These are phyloP conservation scores for Eucidaris tribuloides DNA, from an alignment of 35 echinoderm and acorn worm species.

Conservation along the genomic window DNA sequence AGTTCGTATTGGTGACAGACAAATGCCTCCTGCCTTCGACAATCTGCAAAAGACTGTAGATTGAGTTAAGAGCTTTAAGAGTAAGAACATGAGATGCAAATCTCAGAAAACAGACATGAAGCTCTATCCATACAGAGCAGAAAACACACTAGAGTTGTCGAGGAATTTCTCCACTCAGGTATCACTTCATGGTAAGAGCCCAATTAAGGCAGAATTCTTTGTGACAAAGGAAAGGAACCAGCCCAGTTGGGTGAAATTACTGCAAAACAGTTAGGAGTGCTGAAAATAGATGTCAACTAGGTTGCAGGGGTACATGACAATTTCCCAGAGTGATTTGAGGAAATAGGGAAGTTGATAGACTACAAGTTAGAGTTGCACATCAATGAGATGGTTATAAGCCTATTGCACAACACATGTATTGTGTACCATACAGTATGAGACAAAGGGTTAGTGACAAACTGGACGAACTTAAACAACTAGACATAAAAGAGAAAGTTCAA, in stretches of 20 bases:
- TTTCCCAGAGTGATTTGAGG: constrained; percentile 33
- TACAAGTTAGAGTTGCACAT: constrained; percentile 51
- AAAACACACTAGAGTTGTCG: constrained; percentile 45
- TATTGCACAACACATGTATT: constrained; percentile 56
- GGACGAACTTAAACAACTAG: too few relatives aligned
- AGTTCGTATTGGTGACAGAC: too few relatives aligned
- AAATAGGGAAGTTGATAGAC: constrained; percentile 52
- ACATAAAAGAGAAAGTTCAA: too few relatives aligned
- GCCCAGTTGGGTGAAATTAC: constrained; percentile 28
- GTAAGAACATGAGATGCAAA: constrained; percentile 38
- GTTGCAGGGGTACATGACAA: constrained; percentile 25
- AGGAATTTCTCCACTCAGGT: constrained; percentile 36
- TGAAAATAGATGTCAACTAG: constrained; percentile 22
- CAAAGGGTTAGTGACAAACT: constrained; percentile 47
- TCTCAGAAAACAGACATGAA: constrained; percentile 32
- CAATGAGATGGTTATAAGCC: constrained; percentile 42
- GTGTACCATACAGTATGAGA: constrained; percentile 46
- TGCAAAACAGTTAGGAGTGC: constrained; percentile 11
- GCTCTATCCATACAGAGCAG: constrained; percentile 56
- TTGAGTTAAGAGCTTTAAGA: too few relatives aligned
- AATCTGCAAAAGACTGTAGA: too few relatives aligned
- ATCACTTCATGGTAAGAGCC: not conserved
- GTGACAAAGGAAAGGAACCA: constrained; percentile 50
- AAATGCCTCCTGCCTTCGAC: too few relatives aligned
- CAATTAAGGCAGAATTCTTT: constrained; percentile 36